Evolutionary conservation across 1,140 invertebrate species (phyloP).

Genomic region (Philopotamus ludificatus): DNA sequence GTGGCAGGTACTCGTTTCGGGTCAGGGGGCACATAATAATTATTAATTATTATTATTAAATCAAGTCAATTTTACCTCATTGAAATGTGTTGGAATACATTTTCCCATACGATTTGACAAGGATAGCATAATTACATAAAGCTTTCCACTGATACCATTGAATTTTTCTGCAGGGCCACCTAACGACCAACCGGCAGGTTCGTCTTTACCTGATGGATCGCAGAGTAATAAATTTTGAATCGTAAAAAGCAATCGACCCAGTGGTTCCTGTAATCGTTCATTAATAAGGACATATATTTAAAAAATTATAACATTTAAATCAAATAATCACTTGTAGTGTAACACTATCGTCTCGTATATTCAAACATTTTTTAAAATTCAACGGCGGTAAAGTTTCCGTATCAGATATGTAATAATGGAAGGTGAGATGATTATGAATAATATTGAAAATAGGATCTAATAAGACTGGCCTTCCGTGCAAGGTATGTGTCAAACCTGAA

Average conservation of each 20-base stretch:
- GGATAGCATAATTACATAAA: slow-evolving; percentile 12
- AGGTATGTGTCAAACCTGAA: slow-evolving; percentile 51
- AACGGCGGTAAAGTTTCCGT: slow-evolving; percentile 50
- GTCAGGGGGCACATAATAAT: no score
- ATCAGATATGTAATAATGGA: slow-evolving; percentile 51
- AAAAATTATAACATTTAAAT: neutral
- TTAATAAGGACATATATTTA: neutral
- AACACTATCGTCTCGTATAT: slow-evolving; percentile 49
- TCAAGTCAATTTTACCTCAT: slow-evolving; percentile 52
- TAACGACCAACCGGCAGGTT: slow-evolving; percentile 3
- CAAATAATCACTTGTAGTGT: slow-evolving; percentile 44
- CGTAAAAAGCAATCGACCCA: slow-evolving; percentile 45
- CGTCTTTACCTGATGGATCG: slow-evolving; percentile 12
- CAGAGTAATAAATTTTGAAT: slow-evolving; percentile 33
- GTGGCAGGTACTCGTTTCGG: no score
- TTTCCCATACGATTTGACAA: slow-evolving; percentile 43
- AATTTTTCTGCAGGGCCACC: slow-evolving; percentile 20
- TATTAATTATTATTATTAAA: no score
- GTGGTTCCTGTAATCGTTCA: slow-evolving; percentile 44
- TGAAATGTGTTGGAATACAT: slow-evolving; percentile 48
- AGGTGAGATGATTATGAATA: slow-evolving; percentile 53
- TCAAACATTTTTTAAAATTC: slow-evolving; percentile 50
- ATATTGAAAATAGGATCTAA: slow-evolving; percentile 51
- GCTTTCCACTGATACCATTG: slow-evolving; percentile 18
- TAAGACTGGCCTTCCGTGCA: slow-evolving; percentile 52